Evolutionary conservation across 2,797 vertebrate species (phyloP).

Genomic region (Mionectes olivaceus): DNA sequence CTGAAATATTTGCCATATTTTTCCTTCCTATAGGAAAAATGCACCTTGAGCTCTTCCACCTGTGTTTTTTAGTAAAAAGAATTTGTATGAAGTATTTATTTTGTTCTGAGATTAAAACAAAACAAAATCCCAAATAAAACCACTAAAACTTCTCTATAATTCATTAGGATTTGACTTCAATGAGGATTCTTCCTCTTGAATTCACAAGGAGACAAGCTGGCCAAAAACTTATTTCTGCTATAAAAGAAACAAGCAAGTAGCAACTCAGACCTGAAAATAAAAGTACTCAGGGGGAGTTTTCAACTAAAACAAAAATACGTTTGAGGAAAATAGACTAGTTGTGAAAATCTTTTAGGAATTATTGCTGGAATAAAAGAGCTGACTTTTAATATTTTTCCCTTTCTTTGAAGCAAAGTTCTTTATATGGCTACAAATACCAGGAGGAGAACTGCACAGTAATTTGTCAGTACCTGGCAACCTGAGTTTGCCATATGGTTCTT

Average conservation of each 20-base stretch:
- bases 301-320: not conserved
- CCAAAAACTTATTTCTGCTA: not conserved
- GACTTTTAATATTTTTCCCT: not conserved
- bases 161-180: not conserved
- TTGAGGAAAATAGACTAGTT: not conserved
- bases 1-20: not conserved
- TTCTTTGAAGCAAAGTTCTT: not conserved
- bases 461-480: not conserved
- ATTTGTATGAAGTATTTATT: not conserved
- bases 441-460: not conserved
- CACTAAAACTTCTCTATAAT: not conserved
- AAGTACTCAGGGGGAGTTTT: not conserved
- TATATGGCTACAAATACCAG: not conserved
- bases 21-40: not conserved
- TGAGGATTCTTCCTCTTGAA: not conserved
- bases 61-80: not conserved
- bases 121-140: not conserved
- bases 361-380: not conserved
- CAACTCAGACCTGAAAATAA: not conserved
- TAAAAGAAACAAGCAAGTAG: not conserved
- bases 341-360: not conserved
- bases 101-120: not conserved
- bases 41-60: not conserved
- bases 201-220: not conserved
- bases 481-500: not conserved